Percentiles rank a stretch among this genome's conserved stretches.
Conservation (phyloP, 2,888 invertebrate genomes). For the Latrodectus elegans region DNA sequence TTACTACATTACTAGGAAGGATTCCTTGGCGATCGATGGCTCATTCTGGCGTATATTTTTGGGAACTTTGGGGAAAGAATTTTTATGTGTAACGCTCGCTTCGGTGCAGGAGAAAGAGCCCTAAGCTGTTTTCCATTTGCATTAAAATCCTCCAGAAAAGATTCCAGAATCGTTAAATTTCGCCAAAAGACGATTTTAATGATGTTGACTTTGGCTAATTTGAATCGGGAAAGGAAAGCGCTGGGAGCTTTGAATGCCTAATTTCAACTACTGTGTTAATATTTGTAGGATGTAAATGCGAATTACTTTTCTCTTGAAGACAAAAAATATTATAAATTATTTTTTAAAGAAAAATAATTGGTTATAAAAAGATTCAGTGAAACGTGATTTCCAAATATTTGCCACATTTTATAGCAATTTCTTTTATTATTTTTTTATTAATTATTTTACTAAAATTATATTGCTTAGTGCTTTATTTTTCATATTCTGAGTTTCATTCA, state of each 20-base stretch:
- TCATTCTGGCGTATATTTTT: background rate
- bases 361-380: too few relatives aligned
- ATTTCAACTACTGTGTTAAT: conserved; percentile 22
- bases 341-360: too few relatives aligned
- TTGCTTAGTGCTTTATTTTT: too few relatives aligned
- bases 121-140: conserved; percentile 65
- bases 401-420: too few relatives aligned
- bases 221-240: background rate
- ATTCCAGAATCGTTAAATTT: conserved; percentile 39
- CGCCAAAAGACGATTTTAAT: conserved; percentile 62
- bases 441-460: too few relatives aligned
- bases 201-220: conserved; percentile 66
- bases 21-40: background rate
- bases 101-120: conserved; percentile 15
- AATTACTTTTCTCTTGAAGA: too few relatives aligned
- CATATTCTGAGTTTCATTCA: too few relatives aligned
- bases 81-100: conserved; percentile 41
- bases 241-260: conserved; percentile 25
- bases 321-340: too few relatives aligned
- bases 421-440: too few relatives aligned
- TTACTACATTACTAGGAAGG: conserved; percentile 53
- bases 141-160: conserved; percentile 38
- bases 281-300: background rate
- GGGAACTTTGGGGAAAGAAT: conserved; percentile 21
- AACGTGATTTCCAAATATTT: too few relatives aligned